Evolutionary conservation across 2,113 vertebrate species (phyloP).

Genomic region (Taxidea taxus): DNA sequence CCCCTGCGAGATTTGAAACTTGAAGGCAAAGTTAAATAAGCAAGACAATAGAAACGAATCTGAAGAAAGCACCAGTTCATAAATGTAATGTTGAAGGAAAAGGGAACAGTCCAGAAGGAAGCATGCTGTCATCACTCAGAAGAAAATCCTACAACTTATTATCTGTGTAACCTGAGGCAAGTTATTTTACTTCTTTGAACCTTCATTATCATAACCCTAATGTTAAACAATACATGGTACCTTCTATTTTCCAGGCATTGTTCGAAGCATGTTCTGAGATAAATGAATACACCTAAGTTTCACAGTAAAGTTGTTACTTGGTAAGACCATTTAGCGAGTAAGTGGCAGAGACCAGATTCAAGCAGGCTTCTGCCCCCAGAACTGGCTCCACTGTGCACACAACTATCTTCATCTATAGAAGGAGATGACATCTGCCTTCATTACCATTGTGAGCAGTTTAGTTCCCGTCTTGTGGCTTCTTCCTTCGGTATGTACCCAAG

Average conservation of each 20-base stretch:
- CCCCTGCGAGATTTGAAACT: background rate
- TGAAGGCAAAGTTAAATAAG: background rate
- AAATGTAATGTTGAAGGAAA: background rate
- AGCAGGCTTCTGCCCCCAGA: background rate
- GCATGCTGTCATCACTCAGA: background rate
- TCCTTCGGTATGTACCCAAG: too few relatives aligned
- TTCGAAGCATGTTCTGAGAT: background rate
- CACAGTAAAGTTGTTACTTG: background rate
- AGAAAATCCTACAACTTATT: background rate
- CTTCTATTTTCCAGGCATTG: background rate
- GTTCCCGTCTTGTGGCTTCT: background rate
- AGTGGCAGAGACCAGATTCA: background rate
- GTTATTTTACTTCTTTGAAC: background rate
- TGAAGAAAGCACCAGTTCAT: background rate
- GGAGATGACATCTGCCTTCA: accelerated
- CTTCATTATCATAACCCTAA: background rate
- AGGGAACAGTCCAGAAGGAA: background rate
- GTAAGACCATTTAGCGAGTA: background rate
- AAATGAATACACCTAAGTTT: background rate
- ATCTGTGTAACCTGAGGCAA: background rate
- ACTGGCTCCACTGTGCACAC: background rate
- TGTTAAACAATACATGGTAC: background rate
- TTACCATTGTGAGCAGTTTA: too few relatives aligned
- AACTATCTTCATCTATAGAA: background rate
- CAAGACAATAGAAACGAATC: background rate